phyloP scores from a whole-genome alignment of 2,113 vertebrate genomes.

The Struthio camelus region DNA sequence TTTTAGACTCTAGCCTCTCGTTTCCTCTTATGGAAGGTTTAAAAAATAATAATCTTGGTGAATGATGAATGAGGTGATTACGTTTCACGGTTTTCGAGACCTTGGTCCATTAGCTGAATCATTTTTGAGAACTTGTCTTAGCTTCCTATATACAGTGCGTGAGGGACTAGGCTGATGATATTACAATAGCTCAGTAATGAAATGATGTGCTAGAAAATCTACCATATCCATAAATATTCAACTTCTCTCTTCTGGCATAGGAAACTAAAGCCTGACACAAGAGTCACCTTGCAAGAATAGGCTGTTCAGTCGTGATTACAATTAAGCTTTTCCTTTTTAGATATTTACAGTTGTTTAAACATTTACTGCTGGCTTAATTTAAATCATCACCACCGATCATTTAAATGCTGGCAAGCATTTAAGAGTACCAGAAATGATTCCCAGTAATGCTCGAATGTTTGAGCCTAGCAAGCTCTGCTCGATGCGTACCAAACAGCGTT shows the following conservation, averaged over 20 bases:
- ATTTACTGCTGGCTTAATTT: background rate
- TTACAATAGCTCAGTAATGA: background rate
- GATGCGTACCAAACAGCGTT: too few species aligned
- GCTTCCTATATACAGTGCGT: background rate
- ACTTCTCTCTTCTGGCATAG: background rate
- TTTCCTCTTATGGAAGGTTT: constrained; percentile 65
- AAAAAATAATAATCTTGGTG: constrained; percentile 59
- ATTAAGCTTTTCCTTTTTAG: background rate
- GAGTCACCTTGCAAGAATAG: background rate
- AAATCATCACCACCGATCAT: background rate
- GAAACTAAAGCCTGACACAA: background rate
- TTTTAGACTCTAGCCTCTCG: constrained; percentile 48
- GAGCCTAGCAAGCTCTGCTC: background rate
- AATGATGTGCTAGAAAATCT: background rate
- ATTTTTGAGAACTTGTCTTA: constrained; percentile 34
- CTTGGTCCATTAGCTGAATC: constrained; percentile 69
- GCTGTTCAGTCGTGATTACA: background rate
- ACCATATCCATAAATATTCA: background rate
- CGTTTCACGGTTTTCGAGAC: constrained; percentile 69
- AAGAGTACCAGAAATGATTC: background rate
- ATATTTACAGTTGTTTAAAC: background rate
- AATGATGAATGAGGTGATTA: constrained; percentile 76
- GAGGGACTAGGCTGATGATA: background rate
- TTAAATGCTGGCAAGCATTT: background rate
- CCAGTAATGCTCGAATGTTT: background rate